Base-by-base conservation (phyloP, 2,888 invertebrate species). In the Orthonychiurus folsomi region DNA sequence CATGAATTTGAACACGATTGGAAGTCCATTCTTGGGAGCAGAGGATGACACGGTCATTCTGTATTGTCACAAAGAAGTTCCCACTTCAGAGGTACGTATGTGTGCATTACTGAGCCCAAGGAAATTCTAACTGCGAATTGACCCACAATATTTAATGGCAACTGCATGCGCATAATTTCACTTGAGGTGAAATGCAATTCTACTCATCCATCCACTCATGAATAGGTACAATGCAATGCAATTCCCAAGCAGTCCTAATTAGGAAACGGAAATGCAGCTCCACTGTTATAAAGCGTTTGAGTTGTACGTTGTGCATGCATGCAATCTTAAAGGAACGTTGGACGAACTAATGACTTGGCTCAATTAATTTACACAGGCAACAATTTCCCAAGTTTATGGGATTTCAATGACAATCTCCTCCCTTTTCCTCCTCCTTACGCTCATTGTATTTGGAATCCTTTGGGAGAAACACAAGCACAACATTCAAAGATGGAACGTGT, bases 401-500 rank as follows among this genome's bases (percentile, higher is more conserved):
- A 56, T 66, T 1, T 67, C 66, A 9, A 67, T 72, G 69, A 55
- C 67, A 1, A 59, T 70, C 25, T 69, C 70, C 5, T 68, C 69
- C 2, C 59, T 67, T 25, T 72, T 72, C 53, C 65, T 70, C 15
- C 54, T 70, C 3, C 52, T 71, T 23, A 72, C 71, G 15, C 60
- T 72, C 20, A 60, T 63, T 9, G 69, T 71, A 1, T 71, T 70
- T 55, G 52, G 61, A 23, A 53, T 70, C 1, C 62, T 72, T 1
- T 70, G 68, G 69, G 72, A 72, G 27, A 67, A 67, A 37, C 66
- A 70, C 58, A 68, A 67, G 25, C 67, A 68, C 52, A 69, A 69
- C 52, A 67, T 71, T 5, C 70, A 70, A 25, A 66, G 69, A 20
- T 71, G 68, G 68, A 71, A 69, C 0, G 28, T 68, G 0, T 60